Base-by-base conservation (phyloP, 2,888 invertebrate species). In the Metalampra italica region DNA sequence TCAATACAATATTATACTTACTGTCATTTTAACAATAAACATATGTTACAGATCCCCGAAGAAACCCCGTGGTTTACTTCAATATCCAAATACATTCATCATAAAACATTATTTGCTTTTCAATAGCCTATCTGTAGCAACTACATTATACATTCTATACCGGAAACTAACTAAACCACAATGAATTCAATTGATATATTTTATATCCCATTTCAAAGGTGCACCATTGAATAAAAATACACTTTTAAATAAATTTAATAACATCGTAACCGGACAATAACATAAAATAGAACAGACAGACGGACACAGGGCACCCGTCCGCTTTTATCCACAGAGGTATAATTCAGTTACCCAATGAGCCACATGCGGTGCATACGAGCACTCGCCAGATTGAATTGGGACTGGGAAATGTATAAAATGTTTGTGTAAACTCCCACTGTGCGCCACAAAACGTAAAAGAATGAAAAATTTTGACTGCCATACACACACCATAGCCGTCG, bases 341-440 rank as follows among this genome's bases (percentile, higher is more conserved):
- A 83, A 83, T 79, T 86, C 82, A 79, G 80, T 78, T 78, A 79
- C 64, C 73, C 74, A 74, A 76, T 77, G 78, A 75, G 75, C 84
- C 82, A 78, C 80, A 84, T 81, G 84, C 71, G 73, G 85, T 68
- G 82, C 63, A 65, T 68, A 66, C 62, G 62, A 63, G 59, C 71
- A 56, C 60, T 62, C 53, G 60, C 68, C 71, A 71, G 77, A 74
- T 72, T 71, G 67, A 70, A 71, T 72, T 59, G 61, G 64, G 68
- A 11, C 71, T 73, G 72, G 78, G 76, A 79, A 79, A 75, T 68
- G 71, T 71, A 77, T 60, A 69, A 65, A 71, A 73, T 61, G 64
- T 55, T 62, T 66, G 71, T 68, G 74, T 75, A 71, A 75, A 74
- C 80, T 79, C 86, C 84, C 79, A 84, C 73, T 63, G 86, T 55